Base-by-base conservation (phyloP, 1,140 invertebrate genomes). In the Drosophila parabipectinata region DNA sequence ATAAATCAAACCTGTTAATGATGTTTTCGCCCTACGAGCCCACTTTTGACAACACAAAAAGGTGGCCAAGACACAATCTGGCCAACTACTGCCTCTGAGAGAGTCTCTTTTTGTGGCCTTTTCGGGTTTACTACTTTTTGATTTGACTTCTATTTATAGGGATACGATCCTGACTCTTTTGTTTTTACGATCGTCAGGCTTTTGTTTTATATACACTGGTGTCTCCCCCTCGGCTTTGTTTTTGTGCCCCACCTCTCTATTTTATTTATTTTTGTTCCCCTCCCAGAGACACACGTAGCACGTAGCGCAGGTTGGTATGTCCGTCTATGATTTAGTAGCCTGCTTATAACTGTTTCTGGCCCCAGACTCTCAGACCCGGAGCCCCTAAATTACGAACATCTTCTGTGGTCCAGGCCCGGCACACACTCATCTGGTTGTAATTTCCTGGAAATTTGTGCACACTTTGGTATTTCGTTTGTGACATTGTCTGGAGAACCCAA, bases 1-100 rank as follows among this genome's bases (percentile, higher is more conserved):
- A 91, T 91, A 91, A 91, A 91, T 91, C 90, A 91, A 85, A 90
- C 72, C 73, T 85, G 89, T 91, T 91, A 91, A 91, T 91, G 90
- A 91, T 91, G 90, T 91, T 91, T 87, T 90, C 90, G 87, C 84
- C 87, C 81, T 67, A 64, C 74, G 82, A 87, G 82, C 82, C 82
- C 82, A 85, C 82, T 78, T 84, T 82, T 78, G 82, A 87, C 82
- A 84, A 85, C 81, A 64, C 72, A 76, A 63, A 87, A 77, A 80
- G 74, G 63, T 28, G 72, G 71, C 60, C 51, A 28, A 28, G 5
- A 5, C 26, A 28, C 26, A 28, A 28, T 28, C 26, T 28, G 26
- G 26, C 6, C 44, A 48, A 12, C 45, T 55, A 58, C 41, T 45
- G 72, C 47, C 37, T 53, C 59, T 53, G 66, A 21, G 45, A 18